Conservation (phyloP, 2,888 invertebrate species). For the Cryptocephalus moraei region DNA sequence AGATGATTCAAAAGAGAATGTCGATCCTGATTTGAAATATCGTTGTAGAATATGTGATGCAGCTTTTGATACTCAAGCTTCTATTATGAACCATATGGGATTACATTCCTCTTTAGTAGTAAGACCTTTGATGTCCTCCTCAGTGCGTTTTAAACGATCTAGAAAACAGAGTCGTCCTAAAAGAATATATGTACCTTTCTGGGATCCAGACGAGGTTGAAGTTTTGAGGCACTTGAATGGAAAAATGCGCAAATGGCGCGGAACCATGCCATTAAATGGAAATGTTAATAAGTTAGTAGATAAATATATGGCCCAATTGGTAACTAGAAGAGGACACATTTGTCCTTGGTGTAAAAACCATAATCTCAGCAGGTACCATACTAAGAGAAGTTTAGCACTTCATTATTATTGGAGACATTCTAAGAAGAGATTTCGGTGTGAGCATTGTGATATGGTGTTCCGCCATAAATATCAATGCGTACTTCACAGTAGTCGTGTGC, state of each 20-base stretch:
- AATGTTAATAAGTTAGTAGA: slow-evolving; percentile 27
- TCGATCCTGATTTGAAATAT: slow-evolving; percentile 36
- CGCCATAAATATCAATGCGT: slow-evolving; percentile 42
- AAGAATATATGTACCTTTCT: slow-evolving; percentile 35
- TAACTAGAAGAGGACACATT: slow-evolving; percentile 31
- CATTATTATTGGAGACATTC: slow-evolving; percentile 45
- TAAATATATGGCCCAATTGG: slow-evolving; percentile 34
- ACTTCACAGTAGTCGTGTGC: slow-evolving; percentile 39
- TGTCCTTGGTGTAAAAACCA: slow-evolving; percentile 33
- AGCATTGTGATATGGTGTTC: slow-evolving; percentile 39
- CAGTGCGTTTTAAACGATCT: slow-evolving; percentile 22
- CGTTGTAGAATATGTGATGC: slow-evolving; percentile 39
- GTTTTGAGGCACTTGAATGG: slow-evolving; percentile 27
- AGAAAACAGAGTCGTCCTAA: slow-evolving; percentile 45
- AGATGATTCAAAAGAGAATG: slow-evolving; percentile 36
- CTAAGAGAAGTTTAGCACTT: slow-evolving; percentile 37
- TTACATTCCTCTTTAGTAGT: slow-evolving; percentile 34
- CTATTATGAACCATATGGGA: slow-evolving; percentile 42
- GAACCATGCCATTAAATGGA: slow-evolving; percentile 18
- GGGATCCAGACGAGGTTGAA: slow-evolving; percentile 31
- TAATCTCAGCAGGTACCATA: slow-evolving; percentile 38
- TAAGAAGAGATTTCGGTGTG: slow-evolving; percentile 36
- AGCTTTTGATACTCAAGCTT: slow-evolving; percentile 37
- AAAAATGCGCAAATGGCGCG: slow-evolving; percentile 26
- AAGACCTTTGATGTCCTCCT: slow-evolving; percentile 26